Base-by-base conservation (phyloP, 2,888 invertebrate species). In the Uropetala carovei region DNA sequence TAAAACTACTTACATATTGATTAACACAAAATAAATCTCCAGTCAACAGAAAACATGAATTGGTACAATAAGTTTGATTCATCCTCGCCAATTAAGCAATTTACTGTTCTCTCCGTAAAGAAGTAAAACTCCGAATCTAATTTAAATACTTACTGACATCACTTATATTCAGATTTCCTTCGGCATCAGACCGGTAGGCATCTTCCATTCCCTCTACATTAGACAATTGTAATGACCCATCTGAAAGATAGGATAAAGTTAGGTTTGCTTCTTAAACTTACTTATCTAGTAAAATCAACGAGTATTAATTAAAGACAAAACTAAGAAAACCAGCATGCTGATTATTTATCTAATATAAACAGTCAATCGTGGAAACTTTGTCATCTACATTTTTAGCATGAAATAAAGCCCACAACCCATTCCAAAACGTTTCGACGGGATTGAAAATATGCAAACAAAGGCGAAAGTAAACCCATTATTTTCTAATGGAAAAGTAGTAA, bases 121-220 rank as follows among this genome's bases (percentile, higher is more conserved):
- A 43, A 43, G 43, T 43, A 43, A 43, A 43, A 43, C 43, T 43
- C 43, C 43, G 43, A 43, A 43, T 43, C 43, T 43, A 43, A 43
- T 43, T 2, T 16, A 7, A 18, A 43, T 96, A 97, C 97, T 97
- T 96, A 97, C 97, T 96, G 96, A 97, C 97, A 97, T 97, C 97
- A 96, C 97, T 97, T 95, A 97, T 96, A 95, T 97, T 97, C 94
- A 97, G 95, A 94, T 96, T 92, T 93, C 93, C 92, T 96, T 94
- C 92, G n/a, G 82, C n/a, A 58, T 89, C 89, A 4, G 95, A 94
- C 93, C 95, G 95, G 94, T 95, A 91, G 93, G 93, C 93, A 92
- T 93, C 92, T 86, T 95, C 96, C 95, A 96, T 95, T 93, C 95
- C 95, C 93, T 94, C 95, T 94, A 94, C 92, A 92, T 93, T 84